Percentiles rank a stretch among this genome's conserved stretches.
Conservation (phyloP, 2,797 vertebrate genomes). For the Gambelia wislizenii region DNA sequence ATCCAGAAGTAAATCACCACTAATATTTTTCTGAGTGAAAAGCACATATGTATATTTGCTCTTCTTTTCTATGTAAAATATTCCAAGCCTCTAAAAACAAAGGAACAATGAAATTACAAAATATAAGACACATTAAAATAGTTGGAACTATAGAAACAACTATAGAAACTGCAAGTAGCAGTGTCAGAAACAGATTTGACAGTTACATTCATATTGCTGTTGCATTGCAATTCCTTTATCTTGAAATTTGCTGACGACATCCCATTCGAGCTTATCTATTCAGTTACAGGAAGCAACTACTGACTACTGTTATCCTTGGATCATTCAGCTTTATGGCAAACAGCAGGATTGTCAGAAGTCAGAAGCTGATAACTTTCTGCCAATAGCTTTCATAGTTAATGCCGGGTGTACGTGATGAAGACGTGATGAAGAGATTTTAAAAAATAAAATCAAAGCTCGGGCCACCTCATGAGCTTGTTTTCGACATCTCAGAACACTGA, state of each 20-base stretch:
- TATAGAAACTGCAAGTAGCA: background rate
- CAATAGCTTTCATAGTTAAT: slow-evolving; percentile 38
- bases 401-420: background rate
- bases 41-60: background rate
- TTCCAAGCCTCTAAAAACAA: background rate
- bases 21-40: background rate
- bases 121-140: background rate
- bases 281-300: slow-evolving; percentile 18
- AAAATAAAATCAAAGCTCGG: no score
- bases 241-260: background rate
- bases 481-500: background rate
- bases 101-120: background rate
- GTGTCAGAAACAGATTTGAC: background rate
- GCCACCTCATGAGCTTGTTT: background rate
- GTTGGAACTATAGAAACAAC: background rate
- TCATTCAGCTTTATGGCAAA: slow-evolving; percentile 21
- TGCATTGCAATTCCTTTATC: background rate
- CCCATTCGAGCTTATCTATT: background rate
- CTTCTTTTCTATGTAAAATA: background rate
- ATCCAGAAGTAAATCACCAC: background rate
- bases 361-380: slow-evolving; percentile 1
- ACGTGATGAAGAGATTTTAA: background rate
- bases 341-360: slow-evolving; percentile 34
- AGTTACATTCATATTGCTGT: background rate
- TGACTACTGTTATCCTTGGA: slow-evolving; percentile 18